Percentiles rank a stretch among this genome's conserved stretches.
phyloP scores from a whole-genome alignment of 2,888 invertebrate genomes.

The Caenorhabditis plicata region DNA sequence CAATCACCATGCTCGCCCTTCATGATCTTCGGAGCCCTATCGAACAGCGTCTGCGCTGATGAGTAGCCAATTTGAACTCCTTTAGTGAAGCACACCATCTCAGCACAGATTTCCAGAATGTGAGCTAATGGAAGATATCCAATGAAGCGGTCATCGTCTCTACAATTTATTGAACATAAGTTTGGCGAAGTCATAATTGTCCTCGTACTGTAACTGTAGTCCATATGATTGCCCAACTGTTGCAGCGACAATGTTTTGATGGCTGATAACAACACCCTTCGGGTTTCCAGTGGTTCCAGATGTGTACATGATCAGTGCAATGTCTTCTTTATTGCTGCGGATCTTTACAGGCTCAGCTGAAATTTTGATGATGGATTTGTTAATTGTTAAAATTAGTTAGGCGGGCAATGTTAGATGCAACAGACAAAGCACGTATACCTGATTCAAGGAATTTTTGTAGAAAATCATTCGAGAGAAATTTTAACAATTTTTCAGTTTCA shows the following conservation, averaged over 20 bases:
- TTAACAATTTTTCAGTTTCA: no score
- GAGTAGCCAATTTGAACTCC: conserved; percentile 89
- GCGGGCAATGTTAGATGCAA: no score
- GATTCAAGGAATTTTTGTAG: no score
- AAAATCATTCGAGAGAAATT: no score
- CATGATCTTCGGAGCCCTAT: conserved; percentile 85
- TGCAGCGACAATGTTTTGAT: conserved; percentile 68
- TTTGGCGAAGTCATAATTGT: background rate
- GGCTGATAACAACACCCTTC: conserved; percentile 68
- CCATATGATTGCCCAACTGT: conserved; percentile 67
- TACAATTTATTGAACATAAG: no score
- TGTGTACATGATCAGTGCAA: conserved; percentile 97
- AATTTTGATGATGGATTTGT: no score
- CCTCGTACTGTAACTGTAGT: conserved; percentile 13
- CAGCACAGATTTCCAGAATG: conserved; percentile 92
- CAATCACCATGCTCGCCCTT: conserved; percentile 92
- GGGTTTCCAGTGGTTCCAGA: conserved; percentile 86
- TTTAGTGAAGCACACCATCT: conserved; percentile 62
- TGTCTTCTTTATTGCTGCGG: conserved; percentile 76
- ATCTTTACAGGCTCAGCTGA: conserved; percentile 28
- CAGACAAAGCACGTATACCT: no score
- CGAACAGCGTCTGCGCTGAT: conserved; percentile 79
- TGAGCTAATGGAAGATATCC: conserved; percentile 95
- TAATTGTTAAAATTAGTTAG: no score
- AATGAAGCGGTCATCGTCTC: conserved; percentile 77